These are phyloP conservation scores for Episyrphus balteatus DNA, from an alignment of 1,140 invertebrate genomes.

Conservation along the genomic window DNA sequence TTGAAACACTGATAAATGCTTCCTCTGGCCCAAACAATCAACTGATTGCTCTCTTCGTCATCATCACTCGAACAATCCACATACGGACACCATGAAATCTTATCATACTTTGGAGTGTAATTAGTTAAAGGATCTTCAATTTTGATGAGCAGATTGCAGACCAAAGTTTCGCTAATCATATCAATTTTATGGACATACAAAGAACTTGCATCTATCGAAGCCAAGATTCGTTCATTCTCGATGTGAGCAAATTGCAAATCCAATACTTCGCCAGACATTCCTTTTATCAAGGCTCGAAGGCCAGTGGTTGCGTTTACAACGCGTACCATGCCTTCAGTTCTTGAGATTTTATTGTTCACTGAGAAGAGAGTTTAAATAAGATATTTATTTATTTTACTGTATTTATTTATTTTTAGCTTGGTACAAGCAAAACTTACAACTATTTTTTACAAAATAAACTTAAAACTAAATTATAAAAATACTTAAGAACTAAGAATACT, in stretches of 20 bases:
- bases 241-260: constrained; percentile 84
- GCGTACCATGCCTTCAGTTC: constrained; percentile 64
- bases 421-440: too few species aligned
- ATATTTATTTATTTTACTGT: too few species aligned
- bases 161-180: constrained; percentile 45
- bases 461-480: too few species aligned
- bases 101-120: constrained; percentile 31
- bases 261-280: constrained; percentile 70
- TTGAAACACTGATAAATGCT: constrained; percentile 41
- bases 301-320: constrained; percentile 65
- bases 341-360: constrained; percentile 34
- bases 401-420: background rate
- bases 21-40: constrained; percentile 71
- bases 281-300: constrained; percentile 71
- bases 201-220: constrained; percentile 73
- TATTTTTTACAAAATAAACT: too few species aligned
- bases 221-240: constrained; percentile 62
- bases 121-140: constrained; percentile 35
- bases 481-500: too few species aligned
- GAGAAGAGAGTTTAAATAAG: background rate
- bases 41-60: constrained; percentile 61
- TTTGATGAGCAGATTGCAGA: constrained; percentile 44
- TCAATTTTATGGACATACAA: constrained; percentile 69
- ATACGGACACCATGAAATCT: constrained; percentile 85
- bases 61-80: constrained; percentile 51